Evolutionary conservation across 2,888 invertebrate species (phyloP).

Genomic region (Saturnia pavonia): DNA sequence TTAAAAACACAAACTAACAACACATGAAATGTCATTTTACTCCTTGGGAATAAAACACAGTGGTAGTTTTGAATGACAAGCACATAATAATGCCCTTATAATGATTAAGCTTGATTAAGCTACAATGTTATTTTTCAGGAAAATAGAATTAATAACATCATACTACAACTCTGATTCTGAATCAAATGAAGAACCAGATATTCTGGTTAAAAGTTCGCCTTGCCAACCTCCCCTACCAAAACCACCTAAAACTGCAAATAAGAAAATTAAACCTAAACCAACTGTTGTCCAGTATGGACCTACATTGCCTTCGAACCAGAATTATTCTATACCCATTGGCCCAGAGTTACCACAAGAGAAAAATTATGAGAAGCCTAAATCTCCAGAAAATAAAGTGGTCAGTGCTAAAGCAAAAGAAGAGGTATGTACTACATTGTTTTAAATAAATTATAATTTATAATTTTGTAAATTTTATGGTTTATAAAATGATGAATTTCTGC

Average conservation of each 20-base stretch:
- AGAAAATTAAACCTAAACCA: slow-evolving; percentile 57
- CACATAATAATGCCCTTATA: too few species aligned
- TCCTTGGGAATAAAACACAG: too few species aligned
- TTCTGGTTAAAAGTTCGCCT: slow-evolving; percentile 39
- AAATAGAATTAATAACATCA: slow-evolving; percentile 82
- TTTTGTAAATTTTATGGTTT: background rate
- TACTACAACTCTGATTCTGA: slow-evolving; percentile 80
- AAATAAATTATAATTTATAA: background rate
- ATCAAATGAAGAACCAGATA: slow-evolving; percentile 72
- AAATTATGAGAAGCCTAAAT: slow-evolving; percentile 35
- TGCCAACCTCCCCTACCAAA: slow-evolving; percentile 35
- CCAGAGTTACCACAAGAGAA: slow-evolving; percentile 63
- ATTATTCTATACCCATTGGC: slow-evolving; percentile 65
- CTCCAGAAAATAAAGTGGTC: slow-evolving; percentile 35
- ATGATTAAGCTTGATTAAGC: too few species aligned
- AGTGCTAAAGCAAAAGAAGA: slow-evolving; percentile 34
- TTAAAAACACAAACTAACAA: too few species aligned
- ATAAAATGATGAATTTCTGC: slow-evolving; percentile 53
- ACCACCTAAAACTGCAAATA: slow-evolving; percentile 32
- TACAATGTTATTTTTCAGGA: slow-evolving; percentile 56
- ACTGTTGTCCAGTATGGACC: slow-evolving; percentile 59
- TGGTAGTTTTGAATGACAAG: too few species aligned
- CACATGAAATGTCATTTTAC: too few species aligned
- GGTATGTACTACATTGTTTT: slow-evolving; percentile 37
- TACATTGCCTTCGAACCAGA: slow-evolving; percentile 57